Percentiles rank a stretch among this genome's conserved stretches.
Conservation (phyloP, 53 echinoderm and acorn worm species). For the Crossaster papposus region DNA sequence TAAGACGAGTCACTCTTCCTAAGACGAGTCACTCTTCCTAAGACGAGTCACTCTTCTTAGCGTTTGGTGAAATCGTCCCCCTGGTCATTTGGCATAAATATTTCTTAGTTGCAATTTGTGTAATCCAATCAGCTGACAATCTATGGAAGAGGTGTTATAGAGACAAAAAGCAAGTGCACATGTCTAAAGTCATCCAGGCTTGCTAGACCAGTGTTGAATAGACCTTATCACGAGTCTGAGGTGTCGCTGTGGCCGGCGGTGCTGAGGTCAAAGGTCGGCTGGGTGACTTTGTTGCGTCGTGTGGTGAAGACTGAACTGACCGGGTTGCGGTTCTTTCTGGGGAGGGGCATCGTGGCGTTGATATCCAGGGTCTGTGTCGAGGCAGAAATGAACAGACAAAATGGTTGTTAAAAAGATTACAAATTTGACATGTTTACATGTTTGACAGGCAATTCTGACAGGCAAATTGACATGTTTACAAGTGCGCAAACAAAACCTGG, state of each 20-base stretch:
- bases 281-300: constrained; percentile 64
- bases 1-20: too few species aligned
- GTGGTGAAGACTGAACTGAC: constrained; percentile 65
- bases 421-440: too few species aligned
- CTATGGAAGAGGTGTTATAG: neutral
- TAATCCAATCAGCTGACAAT: neutral
- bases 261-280: constrained; percentile 50
- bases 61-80: too few species aligned
- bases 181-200: neutral
- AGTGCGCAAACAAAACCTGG: neutral
- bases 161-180: neutral
- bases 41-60: too few species aligned
- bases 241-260: constrained; percentile 22
- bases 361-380: constrained; percentile 79
- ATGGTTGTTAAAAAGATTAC: neutral
- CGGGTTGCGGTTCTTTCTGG: constrained; percentile 70
- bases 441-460: too few species aligned
- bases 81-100: too few species aligned
- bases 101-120: too few species aligned
- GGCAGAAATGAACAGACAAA: neutral
- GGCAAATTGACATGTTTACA: neutral
- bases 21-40: too few species aligned
- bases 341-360: constrained; percentile 97
- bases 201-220: constrained; percentile 28
- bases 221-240: constrained; percentile 45